phyloP scores from a whole-genome alignment of 2,797 vertebrate species.

The Danionella dracula region DNA sequence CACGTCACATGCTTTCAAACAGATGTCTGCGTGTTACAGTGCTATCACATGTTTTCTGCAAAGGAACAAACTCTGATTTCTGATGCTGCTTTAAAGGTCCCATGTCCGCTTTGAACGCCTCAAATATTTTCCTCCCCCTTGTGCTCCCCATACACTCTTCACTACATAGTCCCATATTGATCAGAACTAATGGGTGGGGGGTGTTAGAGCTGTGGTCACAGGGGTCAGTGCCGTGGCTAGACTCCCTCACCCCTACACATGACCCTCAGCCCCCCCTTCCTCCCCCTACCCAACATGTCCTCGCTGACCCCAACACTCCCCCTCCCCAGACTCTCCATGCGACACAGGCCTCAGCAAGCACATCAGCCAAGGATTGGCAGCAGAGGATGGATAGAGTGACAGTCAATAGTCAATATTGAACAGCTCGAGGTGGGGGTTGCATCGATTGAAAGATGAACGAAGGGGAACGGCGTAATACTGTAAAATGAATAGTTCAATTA shows the following conservation, averaged over 20 bases:
- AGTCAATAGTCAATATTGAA: conserved; percentile 40
- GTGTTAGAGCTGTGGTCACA: conserved; percentile 53
- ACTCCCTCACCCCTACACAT: conserved; percentile 41
- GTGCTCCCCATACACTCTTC: conserved; percentile 23
- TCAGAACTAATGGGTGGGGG: conserved; percentile 39
- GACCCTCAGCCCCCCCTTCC: conserved; percentile 38
- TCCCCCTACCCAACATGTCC: conserved; percentile 23
- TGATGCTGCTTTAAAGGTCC: background rate
- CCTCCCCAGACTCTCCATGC: conserved; percentile 27
- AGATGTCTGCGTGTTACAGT: no score
- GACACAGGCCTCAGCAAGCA: conserved; percentile 16
- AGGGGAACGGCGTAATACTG: background rate
- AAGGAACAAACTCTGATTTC: background rate
- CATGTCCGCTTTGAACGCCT: conserved; percentile 7
- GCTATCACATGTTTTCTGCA: background rate
- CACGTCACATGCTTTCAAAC: background rate
- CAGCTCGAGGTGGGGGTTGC: conserved; percentile 4
- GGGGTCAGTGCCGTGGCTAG: conserved; percentile 61
- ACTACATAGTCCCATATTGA: conserved; percentile 58
- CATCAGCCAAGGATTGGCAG: conserved; percentile 31
- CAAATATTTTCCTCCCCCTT: conserved; percentile 32
- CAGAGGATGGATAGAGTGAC: conserved; percentile 35
- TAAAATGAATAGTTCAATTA: background rate
- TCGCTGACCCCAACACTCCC: conserved; percentile 33
- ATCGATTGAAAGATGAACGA: conserved; percentile 7